Percentiles rank a stretch among this genome's conserved stretches.
phyloP scores from a whole-genome alignment of 2,113 vertebrate genomes.

The Plotosus lineatus region DNA sequence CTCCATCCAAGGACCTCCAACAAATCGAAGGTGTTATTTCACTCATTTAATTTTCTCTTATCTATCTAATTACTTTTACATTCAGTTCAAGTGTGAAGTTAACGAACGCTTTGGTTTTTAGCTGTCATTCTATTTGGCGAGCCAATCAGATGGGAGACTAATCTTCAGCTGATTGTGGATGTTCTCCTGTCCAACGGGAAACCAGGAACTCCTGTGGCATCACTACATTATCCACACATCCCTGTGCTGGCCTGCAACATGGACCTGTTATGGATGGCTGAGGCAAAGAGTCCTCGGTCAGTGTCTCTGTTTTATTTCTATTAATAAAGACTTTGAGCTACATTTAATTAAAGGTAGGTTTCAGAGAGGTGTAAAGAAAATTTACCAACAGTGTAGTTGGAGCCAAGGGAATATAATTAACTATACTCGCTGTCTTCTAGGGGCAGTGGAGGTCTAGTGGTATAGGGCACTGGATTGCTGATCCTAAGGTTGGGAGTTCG shows the following conservation, averaged over 20 bases:
- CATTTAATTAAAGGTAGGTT: not conserved
- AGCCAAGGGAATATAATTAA: not conserved
- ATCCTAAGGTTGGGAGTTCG: too few species aligned
- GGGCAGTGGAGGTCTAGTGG: too few species aligned
- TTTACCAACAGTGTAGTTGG: not conserved
- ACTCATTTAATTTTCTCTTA: not conserved
- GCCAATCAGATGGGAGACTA: slow-evolving; percentile 96
- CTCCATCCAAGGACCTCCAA: slow-evolving; percentile 72
- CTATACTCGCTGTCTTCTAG: too few species aligned
- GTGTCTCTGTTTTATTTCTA: not conserved
- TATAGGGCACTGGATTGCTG: too few species aligned
- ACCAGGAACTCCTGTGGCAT: slow-evolving; percentile 68
- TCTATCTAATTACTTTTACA: not conserved
- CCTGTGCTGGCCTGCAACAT: slow-evolving; percentile 93
- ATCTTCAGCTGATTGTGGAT: slow-evolving; percentile 87
- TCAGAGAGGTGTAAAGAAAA: not conserved
- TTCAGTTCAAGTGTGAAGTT: not conserved
- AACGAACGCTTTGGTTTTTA: slow-evolving; percentile 54
- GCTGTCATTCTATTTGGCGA: slow-evolving; percentile 92
- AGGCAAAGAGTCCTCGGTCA: slow-evolving; percentile 94
- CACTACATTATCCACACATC: slow-evolving; percentile 83
- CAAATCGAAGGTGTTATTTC: slow-evolving; percentile 77
- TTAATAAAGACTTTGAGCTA: not conserved
- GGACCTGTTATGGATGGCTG: slow-evolving; percentile 98
- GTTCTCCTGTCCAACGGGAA: slow-evolving; percentile 86